Evolutionary conservation across 1,140 invertebrate species (phyloP).

Genomic region (Wiebesia pumilae): DNA sequence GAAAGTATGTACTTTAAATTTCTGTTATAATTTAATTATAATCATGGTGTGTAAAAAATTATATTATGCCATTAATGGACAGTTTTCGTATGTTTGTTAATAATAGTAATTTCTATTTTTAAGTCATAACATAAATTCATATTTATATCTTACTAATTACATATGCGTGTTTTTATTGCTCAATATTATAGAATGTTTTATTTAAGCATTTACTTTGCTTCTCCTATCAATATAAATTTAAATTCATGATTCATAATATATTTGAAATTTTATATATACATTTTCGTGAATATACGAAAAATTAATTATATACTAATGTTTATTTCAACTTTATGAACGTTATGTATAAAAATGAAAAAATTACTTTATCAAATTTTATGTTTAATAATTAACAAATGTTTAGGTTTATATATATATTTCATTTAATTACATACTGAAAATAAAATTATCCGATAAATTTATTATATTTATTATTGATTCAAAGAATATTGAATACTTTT

Average conservation of each 20-base stretch:
- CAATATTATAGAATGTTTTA: conserved; percentile 1
- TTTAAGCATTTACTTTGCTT: conserved; percentile 4
- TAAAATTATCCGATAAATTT: not conserved
- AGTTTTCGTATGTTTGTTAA: not conserved
- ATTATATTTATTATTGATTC: not conserved
- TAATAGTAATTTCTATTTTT: not conserved
- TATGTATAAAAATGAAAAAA: not conserved
- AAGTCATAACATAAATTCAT: not conserved
- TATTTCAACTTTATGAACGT: not conserved
- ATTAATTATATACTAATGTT: not conserved
- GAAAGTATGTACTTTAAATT: not conserved
- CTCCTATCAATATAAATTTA: not conserved
- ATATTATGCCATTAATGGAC: not conserved
- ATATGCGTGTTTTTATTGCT: not conserved
- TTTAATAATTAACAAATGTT: not conserved
- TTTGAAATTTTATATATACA: not conserved
- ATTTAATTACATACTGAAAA: no score
- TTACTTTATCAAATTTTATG: not conserved
- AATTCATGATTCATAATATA: not conserved
- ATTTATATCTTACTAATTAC: not conserved
- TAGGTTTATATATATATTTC: not conserved
- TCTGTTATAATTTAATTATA: not conserved
- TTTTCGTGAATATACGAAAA: not conserved
- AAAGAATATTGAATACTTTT: not conserved
- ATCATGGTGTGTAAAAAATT: not conserved